phyloP scores from a whole-genome alignment of 2,113 vertebrate genomes.

The Oxyura jamaicensis region DNA sequence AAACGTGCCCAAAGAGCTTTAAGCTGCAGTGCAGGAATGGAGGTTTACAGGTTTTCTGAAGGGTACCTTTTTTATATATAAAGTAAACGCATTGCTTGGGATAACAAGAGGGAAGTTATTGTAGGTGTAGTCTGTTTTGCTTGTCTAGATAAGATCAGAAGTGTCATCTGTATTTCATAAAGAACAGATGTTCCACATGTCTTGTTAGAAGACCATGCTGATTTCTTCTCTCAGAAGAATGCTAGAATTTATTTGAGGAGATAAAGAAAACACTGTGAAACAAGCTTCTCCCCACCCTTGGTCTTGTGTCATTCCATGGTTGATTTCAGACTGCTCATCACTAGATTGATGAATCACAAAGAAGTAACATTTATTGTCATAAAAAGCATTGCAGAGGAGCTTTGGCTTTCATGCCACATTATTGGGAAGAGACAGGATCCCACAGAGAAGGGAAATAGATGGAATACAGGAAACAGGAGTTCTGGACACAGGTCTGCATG shows the following conservation, averaged over 20 bases:
- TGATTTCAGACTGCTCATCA: not conserved
- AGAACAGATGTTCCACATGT: not conserved
- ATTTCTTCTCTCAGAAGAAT: not conserved
- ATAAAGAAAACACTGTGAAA: not conserved
- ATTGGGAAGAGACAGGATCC: not conserved
- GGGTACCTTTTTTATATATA: not conserved
- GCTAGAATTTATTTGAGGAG: not conserved
- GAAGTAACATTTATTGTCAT: not conserved
- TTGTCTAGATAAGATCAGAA: not conserved
- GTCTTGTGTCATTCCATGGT: not conserved
- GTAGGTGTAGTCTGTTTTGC: not conserved
- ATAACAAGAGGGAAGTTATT: not conserved
- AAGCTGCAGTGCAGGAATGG: accelerated
- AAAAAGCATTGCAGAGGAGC: not conserved
- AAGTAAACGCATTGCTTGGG: not conserved
- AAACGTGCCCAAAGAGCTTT: not conserved
- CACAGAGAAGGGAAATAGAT: not conserved
- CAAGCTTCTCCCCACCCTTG: not conserved
- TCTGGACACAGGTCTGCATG: not conserved
- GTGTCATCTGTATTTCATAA: not conserved
- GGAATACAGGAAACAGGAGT: not conserved
- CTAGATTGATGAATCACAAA: not conserved
- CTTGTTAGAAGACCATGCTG: not conserved
- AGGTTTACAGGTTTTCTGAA: not conserved
- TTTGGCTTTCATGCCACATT: not conserved